Evolutionary conservation across 2,113 vertebrate genomes (phyloP), one percentile per base, ranked within the genome.

Genomic region (Ammodytes dubius): DNA sequence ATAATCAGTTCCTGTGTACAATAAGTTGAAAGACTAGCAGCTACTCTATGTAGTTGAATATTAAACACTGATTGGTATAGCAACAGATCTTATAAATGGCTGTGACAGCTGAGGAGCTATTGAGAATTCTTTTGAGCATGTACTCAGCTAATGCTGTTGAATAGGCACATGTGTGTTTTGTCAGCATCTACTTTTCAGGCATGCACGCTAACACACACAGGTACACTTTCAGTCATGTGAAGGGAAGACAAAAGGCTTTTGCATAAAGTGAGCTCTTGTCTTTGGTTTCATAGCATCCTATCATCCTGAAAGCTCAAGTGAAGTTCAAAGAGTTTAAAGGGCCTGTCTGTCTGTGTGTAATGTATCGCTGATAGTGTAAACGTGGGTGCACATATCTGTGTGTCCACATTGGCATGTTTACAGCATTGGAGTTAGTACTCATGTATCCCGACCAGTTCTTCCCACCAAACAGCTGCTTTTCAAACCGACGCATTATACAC

Each of bases 381-480:
- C 52, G 11, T 68, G 15, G 35, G 17, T 4, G 2, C 3, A 2
- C 60, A 46, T 39, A 56, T 8, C 27, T 7, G 12, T 50, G 7
- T 50, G 57, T 67, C 40, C 56, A 35, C 49, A 52, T 17, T 49
- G 49, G 17, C 65, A 37, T 46, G 42, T 63, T 74, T 64, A 74
- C 52, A 43, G 19, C 53, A 11, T 70, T 63, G 57, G 4, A 37
- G n/a, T 74, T 74, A 64, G 46, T 1, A 1, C 45, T 73, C 49
- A 5, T 73, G 61, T 73, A 1, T 35, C 1, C 7, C 63, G 63
- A 71, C 10, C 0, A 75, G 46, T 68, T 63, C 35, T 87, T 77
- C 45, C 50, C 49, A 35, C 49, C 3, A 54, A 83, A 77, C 81
- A 92, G 85, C 82, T 88, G 92, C 50, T 75, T 70, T 60, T 76